phyloP scores from a whole-genome alignment of 2,888 invertebrate species.

The Drosophila differens region DNA sequence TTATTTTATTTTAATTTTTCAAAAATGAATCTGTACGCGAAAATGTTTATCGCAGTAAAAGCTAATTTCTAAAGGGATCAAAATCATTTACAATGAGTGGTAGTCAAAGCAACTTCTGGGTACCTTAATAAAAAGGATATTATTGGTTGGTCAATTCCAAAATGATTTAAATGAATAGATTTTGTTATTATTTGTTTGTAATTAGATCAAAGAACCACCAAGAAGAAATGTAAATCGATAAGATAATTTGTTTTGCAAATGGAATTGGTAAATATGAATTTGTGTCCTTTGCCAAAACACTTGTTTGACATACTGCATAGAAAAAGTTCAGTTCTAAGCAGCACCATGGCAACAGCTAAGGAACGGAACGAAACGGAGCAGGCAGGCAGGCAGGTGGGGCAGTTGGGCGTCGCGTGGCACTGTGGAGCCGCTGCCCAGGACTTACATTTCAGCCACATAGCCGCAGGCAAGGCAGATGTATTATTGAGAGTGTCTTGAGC shows the following conservation, averaged over 20 bases:
- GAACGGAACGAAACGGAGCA: slow-evolving; percentile 33
- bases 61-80: neutral
- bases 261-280: neutral
- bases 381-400: slow-evolving; percentile 32
- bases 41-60: neutral
- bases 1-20: neutral
- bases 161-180: neutral
- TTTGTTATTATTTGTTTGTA: neutral
- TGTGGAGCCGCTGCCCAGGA: slow-evolving; percentile 75
- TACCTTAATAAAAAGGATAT: neutral
- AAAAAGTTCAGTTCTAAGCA: slow-evolving; percentile 15
- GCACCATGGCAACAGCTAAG: slow-evolving; percentile 31
- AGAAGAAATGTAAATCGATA: neutral
- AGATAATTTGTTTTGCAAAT: neutral
- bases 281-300: neutral
- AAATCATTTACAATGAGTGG: neutral
- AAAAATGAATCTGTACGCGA: no score
- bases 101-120: neutral
- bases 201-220: neutral
- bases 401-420: slow-evolving; percentile 39
- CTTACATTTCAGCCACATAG: slow-evolving; percentile 84
- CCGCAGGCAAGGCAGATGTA: slow-evolving; percentile 79
- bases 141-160: neutral
- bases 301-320: neutral
- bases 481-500: slow-evolving; percentile 80